Conservation (phyloP, 2,113 vertebrate species). For the Synodontis membranacea region DNA sequence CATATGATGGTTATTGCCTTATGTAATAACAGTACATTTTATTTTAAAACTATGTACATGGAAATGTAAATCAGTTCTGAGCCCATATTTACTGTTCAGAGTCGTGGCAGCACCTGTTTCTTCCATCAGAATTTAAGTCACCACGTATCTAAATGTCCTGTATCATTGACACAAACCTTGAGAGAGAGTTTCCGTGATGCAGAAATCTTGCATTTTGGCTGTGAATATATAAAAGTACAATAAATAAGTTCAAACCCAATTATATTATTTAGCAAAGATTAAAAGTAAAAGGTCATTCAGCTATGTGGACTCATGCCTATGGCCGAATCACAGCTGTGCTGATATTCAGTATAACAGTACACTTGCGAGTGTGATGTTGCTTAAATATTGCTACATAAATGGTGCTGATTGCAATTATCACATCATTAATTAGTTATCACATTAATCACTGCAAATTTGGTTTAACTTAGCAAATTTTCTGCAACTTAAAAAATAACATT, state of each 20-base stretch:
- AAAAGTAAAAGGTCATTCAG: not conserved
- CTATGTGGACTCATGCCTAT: not conserved
- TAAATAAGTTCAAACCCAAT: not conserved
- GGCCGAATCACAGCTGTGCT: not conserved
- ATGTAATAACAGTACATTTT: too few relatives aligned
- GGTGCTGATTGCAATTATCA: not conserved
- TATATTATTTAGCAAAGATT: not conserved
- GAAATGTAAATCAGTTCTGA: not conserved
- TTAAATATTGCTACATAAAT: not conserved
- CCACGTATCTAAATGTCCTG: not conserved
- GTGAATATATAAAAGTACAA: conserved; percentile 35
- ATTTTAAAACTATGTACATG: not conserved
- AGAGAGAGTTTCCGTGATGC: conserved; percentile 87
- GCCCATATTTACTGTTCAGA: not conserved
- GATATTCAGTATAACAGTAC: not conserved
- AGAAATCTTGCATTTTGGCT: conserved; percentile 88
- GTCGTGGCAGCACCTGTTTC: not conserved
- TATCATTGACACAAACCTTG: conserved; percentile 70
- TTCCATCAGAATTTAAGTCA: not conserved
- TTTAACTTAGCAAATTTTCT: not conserved
- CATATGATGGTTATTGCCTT: too few relatives aligned
- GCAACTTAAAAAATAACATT: not conserved
- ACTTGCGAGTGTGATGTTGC: not conserved
- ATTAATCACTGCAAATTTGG: not conserved
- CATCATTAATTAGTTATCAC: not conserved